A percentile compares a stretch with the other conserved stretches of the same genome.
Evolutionary conservation across 1,140 invertebrate species (phyloP).

Genomic region (Dendrolimus kikuchii): DNA sequence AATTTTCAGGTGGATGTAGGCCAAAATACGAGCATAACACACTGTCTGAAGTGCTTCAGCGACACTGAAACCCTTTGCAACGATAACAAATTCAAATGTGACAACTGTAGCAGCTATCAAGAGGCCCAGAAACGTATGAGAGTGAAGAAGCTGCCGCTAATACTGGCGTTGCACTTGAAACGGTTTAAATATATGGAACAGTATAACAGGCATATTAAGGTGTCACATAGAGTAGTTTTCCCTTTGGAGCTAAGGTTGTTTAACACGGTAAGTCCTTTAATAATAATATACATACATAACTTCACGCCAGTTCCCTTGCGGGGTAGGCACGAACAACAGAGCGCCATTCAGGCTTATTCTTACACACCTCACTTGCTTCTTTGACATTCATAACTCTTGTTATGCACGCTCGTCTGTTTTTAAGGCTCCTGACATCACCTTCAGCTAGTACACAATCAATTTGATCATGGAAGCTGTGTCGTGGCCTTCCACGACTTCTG

Average conservation of each 20-base stretch:
- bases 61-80: slow-evolving; percentile 99
- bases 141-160: slow-evolving; percentile 98
- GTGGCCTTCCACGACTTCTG: too few species aligned
- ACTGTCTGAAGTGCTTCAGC: slow-evolving; percentile 97
- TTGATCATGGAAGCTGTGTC: too few species aligned
- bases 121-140: slow-evolving; percentile 98
- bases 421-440: too few species aligned
- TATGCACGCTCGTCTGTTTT: too few species aligned
- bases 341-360: too few species aligned
- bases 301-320: too few species aligned
- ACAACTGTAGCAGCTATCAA: slow-evolving; percentile 99
- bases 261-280: slow-evolving; percentile 88
- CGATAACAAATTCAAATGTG: slow-evolving; percentile 99
- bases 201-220: slow-evolving; percentile 98
- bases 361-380: too few species aligned
- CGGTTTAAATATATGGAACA: slow-evolving; percentile 99
- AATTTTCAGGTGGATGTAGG: slow-evolving; percentile 96
- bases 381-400: too few species aligned
- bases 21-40: slow-evolving; percentile 99
- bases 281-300: too few species aligned
- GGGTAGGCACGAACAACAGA: too few species aligned
- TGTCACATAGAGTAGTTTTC: slow-evolving; percentile 99
- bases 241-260: slow-evolving; percentile 97
- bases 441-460: too few species aligned
- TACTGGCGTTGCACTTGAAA: slow-evolving; percentile 97